Evolutionary conservation across 2,797 vertebrate genomes (phyloP), one percentile per base, ranked within the genome.

Genomic region (Eptatretus atami): DNA sequence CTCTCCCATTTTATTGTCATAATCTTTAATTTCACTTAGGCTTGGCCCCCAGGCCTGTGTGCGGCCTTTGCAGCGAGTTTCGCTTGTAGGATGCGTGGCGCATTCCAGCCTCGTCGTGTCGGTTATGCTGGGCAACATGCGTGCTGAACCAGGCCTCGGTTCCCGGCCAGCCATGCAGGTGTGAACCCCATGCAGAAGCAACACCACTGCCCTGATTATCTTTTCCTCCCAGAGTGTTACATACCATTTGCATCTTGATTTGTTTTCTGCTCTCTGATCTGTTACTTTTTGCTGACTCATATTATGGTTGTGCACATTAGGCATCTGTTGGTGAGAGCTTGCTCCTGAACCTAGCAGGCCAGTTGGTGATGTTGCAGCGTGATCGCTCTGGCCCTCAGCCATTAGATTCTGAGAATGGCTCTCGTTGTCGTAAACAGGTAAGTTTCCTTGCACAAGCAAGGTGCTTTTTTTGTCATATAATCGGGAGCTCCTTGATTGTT

Each of bases 341-440:
- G 11, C 57, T 61, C 9, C 57, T 61, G 57, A 61, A 61, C 57
- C 15, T 61, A n/a, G 57, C 57, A 10, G 57, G 55, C 15, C 57
- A 61, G 57, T 24, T 61, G 57, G 15, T 61, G 15, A 61, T 61
- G 57, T 11, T 61, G 57, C 57, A 61, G 57, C 15, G 57, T n/a
- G 57, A 61, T 61, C 57, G 57, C 57, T 61, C 57, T n/a, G 57
- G 57, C 15, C 57, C 57, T n/a, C 57, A 61, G 57, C 57, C 57
- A n/a, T 24, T 61, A 24, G 57, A 61, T 24, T n/a, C 31, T 44
- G 31, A 44, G 31, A 44, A 44, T 44, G 31, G 31, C 31, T 44
- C 31, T 44, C 31, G 31, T 44, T 44, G 31, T 44, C 31, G 31
- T 44, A 44, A 44, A 44, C 31, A 44, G 6, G 31, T 44, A 8